These are phyloP conservation scores for Antennarius striatus DNA, from an alignment of 2,113 vertebrate species.

Conservation along the genomic window DNA sequence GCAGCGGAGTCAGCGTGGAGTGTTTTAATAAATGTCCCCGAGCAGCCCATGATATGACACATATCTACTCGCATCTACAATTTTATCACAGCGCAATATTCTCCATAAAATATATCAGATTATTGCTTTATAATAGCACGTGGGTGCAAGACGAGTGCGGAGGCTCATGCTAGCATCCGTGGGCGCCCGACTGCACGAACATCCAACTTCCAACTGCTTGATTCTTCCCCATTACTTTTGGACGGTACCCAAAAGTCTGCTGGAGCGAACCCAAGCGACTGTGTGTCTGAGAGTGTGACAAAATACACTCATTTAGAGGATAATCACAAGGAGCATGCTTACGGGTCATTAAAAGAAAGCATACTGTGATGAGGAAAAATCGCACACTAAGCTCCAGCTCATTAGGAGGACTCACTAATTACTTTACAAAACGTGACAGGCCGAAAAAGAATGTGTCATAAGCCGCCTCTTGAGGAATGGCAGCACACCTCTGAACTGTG, in stretches of 20 bases:
- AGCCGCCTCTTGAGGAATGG: constrained; percentile 35
- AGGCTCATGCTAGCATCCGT: constrained; percentile 17
- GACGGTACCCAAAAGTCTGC: constrained; percentile 44
- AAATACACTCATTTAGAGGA: constrained; percentile 60
- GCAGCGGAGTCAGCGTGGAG: constrained; percentile 28
- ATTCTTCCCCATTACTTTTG: constrained; percentile 53
- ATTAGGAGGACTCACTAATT: constrained; percentile 57
- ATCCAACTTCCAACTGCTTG: constrained; percentile 41
- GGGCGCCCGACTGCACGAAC: constrained; percentile 19
- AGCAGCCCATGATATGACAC: constrained; percentile 16
- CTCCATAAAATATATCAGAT: constrained; percentile 36
- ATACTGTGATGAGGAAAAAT: constrained; percentile 38
- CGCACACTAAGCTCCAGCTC: constrained; percentile 42
- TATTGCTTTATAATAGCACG: constrained; percentile 27
- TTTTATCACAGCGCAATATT: constrained; percentile 27
- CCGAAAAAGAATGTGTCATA: constrained; percentile 37
- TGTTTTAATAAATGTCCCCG: constrained; percentile 37
- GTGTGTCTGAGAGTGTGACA: constrained; percentile 52
- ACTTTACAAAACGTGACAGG: constrained; percentile 42
- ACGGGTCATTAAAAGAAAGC: constrained; percentile 55
- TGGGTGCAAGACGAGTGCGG: constrained; percentile 5
- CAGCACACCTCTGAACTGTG: constrained; percentile 26
- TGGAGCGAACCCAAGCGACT: constrained; percentile 45
- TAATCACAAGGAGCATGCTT: constrained; percentile 56
- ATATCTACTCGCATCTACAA: constrained; percentile 20